These are phyloP conservation scores for Mesembrinibis cayennensis DNA, from an alignment of 2,113 vertebrate genomes.

Conservation along the genomic window DNA sequence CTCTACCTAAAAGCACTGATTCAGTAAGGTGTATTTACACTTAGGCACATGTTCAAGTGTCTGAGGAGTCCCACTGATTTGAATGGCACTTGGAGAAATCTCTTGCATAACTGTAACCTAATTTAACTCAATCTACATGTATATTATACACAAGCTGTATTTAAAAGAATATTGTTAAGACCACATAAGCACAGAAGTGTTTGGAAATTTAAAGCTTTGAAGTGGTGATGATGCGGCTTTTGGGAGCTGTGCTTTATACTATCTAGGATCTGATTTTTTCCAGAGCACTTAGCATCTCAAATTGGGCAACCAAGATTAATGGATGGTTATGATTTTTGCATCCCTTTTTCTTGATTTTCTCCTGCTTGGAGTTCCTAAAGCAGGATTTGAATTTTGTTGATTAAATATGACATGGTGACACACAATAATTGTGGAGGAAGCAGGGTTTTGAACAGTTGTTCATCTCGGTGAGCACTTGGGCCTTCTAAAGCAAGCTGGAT, in stretches of 20 bases:
- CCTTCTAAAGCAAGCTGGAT: not conserved
- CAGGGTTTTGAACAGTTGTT: not conserved
- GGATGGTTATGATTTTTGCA: not conserved
- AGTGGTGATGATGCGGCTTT: not conserved
- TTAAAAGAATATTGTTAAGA: constrained; percentile 26
- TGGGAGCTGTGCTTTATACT: not conserved
- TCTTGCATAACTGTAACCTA: constrained; percentile 8
- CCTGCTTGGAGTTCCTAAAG: not conserved
- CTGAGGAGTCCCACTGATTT: not conserved
- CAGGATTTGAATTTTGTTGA: not conserved
- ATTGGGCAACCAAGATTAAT: not conserved
- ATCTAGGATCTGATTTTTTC: not conserved
- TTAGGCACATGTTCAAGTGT: not conserved
- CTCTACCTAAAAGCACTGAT: not conserved
- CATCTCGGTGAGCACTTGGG: not conserved
- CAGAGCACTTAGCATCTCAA: not conserved
- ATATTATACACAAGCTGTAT: not conserved
- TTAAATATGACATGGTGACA: not conserved
- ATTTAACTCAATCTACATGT: constrained; percentile 27
- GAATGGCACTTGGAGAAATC: not conserved
- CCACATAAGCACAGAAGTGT: not conserved
- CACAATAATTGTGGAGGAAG: not conserved
- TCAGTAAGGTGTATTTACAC: not conserved
- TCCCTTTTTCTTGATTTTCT: not conserved
- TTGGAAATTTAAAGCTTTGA: constrained; percentile 43